Evolutionary conservation across 2,113 vertebrate genomes (phyloP).

Genomic region (Thalassarche chlororhynchos): DNA sequence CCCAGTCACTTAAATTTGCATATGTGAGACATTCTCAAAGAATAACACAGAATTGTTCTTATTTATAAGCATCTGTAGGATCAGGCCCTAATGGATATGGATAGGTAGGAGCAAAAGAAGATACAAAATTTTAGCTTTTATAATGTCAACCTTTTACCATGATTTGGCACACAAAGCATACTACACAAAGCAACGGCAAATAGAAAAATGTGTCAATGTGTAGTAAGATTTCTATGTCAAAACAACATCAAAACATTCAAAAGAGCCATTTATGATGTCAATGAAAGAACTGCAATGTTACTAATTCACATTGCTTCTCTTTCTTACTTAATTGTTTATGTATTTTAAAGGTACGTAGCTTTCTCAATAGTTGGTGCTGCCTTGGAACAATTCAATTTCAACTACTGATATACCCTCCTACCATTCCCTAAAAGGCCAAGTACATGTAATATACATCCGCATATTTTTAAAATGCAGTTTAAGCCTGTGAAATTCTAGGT

Average conservation of each 20-base stretch:
- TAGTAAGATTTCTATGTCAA: conserved; percentile 39
- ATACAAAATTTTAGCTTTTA: conserved; percentile 11
- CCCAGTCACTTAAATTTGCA: neutral
- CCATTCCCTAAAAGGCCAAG: neutral
- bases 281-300: neutral
- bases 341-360: neutral
- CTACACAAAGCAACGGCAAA: neutral
- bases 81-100: neutral
- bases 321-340: conserved; percentile 36
- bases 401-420: neutral
- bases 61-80: neutral
- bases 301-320: neutral
- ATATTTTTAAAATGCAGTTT: neutral
- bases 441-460: neutral
- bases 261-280: conserved; percentile 42
- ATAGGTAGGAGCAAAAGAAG: neutral
- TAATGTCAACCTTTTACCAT: conserved; percentile 11
- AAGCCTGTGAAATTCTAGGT: neutral
- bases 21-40: neutral
- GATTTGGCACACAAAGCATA: conserved; percentile 11
- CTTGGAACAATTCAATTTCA: neutral
- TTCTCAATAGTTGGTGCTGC: neutral
- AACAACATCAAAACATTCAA: conserved; percentile 53
- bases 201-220: conserved; percentile 36
- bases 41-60: neutral